Base-by-base conservation (phyloP, 37 sponge, comb jelly and placozoan species). In the Tethya wilhelma region DNA sequence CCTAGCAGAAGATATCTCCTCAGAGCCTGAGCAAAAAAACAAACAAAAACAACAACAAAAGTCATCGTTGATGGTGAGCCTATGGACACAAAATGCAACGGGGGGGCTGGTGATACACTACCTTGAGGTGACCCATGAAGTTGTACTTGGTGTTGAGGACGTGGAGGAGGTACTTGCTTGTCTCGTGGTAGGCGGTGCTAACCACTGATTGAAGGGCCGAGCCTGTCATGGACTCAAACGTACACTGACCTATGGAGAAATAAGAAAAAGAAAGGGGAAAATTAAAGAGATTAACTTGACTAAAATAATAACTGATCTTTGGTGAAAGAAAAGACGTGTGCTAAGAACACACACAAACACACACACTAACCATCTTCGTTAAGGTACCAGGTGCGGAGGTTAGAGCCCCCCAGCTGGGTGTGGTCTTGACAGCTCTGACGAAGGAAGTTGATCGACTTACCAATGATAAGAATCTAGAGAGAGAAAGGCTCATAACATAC, bases 391-490 rank as follows among this genome's bases (percentile, higher is more conserved):
- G 46, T 71, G 11, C 44, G 44, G 23, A 77, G 62, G 22, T 86
- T 22, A 7, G 59, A 36, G 25, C 37, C 69, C 4, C 87, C 82
- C 41, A 92, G 67, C 4, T 73, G 77, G 26, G 84, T 91, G 57
- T 88, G 81, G 73, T 97, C 95, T 8, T 84, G 75, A 58, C 99
- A 99, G 17, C 79, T 64, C 31, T 77, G 92, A 20, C 95, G 90
- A 34, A 99, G 82, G 63, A 99, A 99, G 66, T 94, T 96, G 59
- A 99, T 96, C 2, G 99, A 94, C 44, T 99, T 99, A 0, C 99
- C 99, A 75, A 88, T 94, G 4, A 91, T 84, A 56, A 97, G 38
- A 17, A 97, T 91, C 97, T 97, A 33, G 2, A 65, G 62, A 56
- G 59, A 81, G 3, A 58, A 39, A 66, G 19, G 44, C n/a, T n/a